Evolutionary conservation across 2,888 invertebrate genomes (phyloP), one percentile per base, ranked within the genome.

Genomic region (Microdon myrmicae): DNA sequence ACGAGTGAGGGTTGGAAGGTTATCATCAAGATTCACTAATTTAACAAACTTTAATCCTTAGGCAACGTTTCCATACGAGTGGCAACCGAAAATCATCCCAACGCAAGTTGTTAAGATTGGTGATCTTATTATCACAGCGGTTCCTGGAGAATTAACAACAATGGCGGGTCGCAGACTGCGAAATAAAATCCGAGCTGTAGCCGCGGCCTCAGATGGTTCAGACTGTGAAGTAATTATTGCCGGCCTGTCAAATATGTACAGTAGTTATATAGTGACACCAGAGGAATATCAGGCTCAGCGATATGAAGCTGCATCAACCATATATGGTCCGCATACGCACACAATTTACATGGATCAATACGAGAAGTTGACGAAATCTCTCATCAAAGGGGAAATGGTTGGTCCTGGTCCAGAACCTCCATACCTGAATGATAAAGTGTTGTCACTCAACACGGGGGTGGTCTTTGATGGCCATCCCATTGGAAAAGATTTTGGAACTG

Each of bases 91-190:
- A 60, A 85, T 93, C 10, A 90, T 96, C 1, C 88, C 94, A 0
- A 89, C 90, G 1, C 89, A 95, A 71, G 79, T 96, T 5, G 83
- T 90, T 0, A 80, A 87, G 64, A 82, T 96, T 14, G 96, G 96
- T 0, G 85, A 89, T 47, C 79, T 93, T 2, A 83, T 87, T 26
- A 75, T 92, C 13, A 87, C 87, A 1, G 91, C 90, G 0, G 90
- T 95, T 0, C 96, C 96, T 0, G 96, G 94, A 0, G 96, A 97
- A 82, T 91, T 96, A 78, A 96, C 95, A 44, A 96, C 96, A 3
- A 96, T 96, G 96, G 86, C 94, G 0, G 96, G 96, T 0, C 83
- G 96, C 31, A 82, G 94, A 71, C 89, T 76, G 75, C 85, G 80
- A 71, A 75, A 76, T 16, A 73, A 79, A 13, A 75, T 83, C 0